phyloP scores from a whole-genome alignment of 2,888 invertebrate species.

The Parthenolecanium corni region DNA sequence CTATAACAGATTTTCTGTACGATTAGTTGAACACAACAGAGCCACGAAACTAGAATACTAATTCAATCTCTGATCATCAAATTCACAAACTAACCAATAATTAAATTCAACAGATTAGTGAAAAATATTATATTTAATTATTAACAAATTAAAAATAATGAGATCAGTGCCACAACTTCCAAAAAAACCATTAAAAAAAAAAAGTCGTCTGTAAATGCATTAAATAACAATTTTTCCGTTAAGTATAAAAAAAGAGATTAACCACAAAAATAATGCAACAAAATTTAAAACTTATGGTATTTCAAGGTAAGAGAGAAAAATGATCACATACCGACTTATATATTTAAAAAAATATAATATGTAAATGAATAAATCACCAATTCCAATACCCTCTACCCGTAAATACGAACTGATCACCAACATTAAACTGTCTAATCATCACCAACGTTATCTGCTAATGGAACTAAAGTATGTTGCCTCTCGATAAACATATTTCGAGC shows the following conservation, averaged over 20 bases:
- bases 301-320: slow-evolving; percentile 2
- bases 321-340: neutral
- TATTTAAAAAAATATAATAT: neutral
- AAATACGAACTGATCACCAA: neutral
- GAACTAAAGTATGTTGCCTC: slow-evolving; percentile 51
- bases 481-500: slow-evolving; percentile 78
- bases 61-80: too few species aligned
- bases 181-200: neutral
- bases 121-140: neutral
- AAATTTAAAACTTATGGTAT: neutral
- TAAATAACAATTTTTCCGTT: neutral
- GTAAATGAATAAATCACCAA: neutral
- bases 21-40: too few species aligned
- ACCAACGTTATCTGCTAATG: slow-evolving; percentile 14
- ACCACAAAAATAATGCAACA: neutral
- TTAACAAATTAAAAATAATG: slow-evolving; percentile 9
- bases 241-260: neutral
- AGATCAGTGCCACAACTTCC: slow-evolving; percentile 15
- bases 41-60: too few species aligned
- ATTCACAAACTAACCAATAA: too few species aligned
- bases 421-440: slow-evolving; percentile 18
- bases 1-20: too few species aligned
- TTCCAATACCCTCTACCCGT: neutral
- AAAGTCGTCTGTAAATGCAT: neutral
- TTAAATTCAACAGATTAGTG: neutral